Conservation (phyloP, 2,888 invertebrate species). For the Rhyacophila evoluta region DNA sequence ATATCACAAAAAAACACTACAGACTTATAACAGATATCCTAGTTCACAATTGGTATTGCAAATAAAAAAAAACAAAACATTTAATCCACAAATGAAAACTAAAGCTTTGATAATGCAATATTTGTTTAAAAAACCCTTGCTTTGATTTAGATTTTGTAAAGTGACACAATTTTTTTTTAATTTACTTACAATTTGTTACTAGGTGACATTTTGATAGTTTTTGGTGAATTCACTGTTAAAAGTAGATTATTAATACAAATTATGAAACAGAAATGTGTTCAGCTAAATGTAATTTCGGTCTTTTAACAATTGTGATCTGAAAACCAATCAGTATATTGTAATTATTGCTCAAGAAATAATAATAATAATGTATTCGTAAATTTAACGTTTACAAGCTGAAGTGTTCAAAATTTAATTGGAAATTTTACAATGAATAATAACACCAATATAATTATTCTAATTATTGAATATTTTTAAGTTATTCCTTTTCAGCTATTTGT, state of each 20-base stretch:
- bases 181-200: too few relatives aligned
- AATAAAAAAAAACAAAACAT: too few relatives aligned
- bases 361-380: background rate
- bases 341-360: background rate
- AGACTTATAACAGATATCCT: too few relatives aligned
- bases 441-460: constrained; percentile 13
- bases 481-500: background rate
- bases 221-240: too few relatives aligned
- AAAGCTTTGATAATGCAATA: too few relatives aligned
- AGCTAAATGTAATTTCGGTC: background rate
- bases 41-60: too few relatives aligned
- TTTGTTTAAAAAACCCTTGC: too few relatives aligned
- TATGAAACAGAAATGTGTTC: background rate
- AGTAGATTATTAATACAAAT: background rate
- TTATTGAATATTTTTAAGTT: constrained; percentile 11
- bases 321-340: constrained; percentile 28
- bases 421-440: background rate
- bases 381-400: background rate
- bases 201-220: too few relatives aligned
- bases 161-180: too few relatives aligned
- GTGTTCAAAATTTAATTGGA: background rate
- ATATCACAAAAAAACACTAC: too few relatives aligned
- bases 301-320: background rate
- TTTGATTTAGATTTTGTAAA: too few relatives aligned
- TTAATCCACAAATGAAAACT: too few relatives aligned